phyloP scores from a whole-genome alignment of 2,797 vertebrate species.

The Lerista edwardsae region DNA sequence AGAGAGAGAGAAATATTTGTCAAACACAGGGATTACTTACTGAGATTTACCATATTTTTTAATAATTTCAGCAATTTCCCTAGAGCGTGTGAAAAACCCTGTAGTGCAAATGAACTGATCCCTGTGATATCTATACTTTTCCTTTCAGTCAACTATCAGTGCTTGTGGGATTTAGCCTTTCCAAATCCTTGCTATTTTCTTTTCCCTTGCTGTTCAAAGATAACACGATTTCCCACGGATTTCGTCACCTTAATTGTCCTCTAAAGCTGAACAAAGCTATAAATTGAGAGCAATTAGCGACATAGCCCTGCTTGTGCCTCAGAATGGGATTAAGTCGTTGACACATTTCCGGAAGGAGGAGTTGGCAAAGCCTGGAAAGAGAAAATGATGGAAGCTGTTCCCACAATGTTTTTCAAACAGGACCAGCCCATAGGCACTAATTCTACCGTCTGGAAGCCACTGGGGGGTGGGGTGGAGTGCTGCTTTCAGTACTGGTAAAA shows the following conservation, averaged over 20 bases:
- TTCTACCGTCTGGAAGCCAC: not conserved
- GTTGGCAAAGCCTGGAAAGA: not conserved
- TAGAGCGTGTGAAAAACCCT: constrained; percentile 61
- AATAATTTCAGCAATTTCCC: constrained; percentile 70
- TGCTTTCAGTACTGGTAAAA: no score
- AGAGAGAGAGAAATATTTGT: constrained; percentile 66
- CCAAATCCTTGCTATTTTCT: constrained; percentile 8
- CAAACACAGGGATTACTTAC: constrained; percentile 62
- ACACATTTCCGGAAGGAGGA: not conserved
- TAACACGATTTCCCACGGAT: constrained; percentile 12
- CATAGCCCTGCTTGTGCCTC: not conserved
- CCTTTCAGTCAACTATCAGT: constrained; percentile 42
- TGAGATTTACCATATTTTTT: constrained; percentile 68
- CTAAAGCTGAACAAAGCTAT: constrained; percentile 12
- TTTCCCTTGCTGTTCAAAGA: constrained; percentile 43
- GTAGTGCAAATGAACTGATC: constrained; percentile 68
- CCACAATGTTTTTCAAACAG: not conserved
- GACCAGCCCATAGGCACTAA: not conserved
- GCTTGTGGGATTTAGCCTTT: constrained; percentile 52
- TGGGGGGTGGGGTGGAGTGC: no score
- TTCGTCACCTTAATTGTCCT: constrained; percentile 7
- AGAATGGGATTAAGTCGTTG: not conserved
- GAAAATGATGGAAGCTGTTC: not conserved
- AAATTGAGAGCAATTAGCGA: constrained; percentile 17
- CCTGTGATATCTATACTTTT: not conserved